Percentiles rank a stretch among this genome's conserved stretches.
Conservation (phyloP, 2,888 invertebrate species). For the Xylota sylvarum region DNA sequence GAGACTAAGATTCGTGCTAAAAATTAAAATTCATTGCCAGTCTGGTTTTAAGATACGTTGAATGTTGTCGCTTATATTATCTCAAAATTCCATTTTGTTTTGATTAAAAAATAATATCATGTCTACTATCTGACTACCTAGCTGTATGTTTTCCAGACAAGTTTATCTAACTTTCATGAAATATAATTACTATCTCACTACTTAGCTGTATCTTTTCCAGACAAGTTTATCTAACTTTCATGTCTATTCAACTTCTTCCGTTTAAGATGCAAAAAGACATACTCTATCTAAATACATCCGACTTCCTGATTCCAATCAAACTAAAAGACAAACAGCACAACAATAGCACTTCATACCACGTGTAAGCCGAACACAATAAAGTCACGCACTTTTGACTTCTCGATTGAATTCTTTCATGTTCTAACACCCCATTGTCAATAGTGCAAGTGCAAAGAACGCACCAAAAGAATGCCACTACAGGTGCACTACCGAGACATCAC, state of each 20-base stretch:
- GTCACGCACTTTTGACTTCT: constrained; percentile 53
- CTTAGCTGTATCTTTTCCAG: not conserved
- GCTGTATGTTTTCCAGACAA: not conserved
- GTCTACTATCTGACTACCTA: not conserved
- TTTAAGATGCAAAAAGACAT: not conserved
- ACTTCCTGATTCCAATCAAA: constrained; percentile 36
- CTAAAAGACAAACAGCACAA: not conserved
- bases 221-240: not conserved
- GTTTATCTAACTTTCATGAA: not conserved
- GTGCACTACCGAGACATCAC: constrained; percentile 20
- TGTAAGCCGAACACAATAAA: constrained; percentile 23
- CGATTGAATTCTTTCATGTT: constrained; percentile 64
- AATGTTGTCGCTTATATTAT: too few relatives aligned
- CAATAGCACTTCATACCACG: constrained; percentile 16
- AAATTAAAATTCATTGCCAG: too few relatives aligned
- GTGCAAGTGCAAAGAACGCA: constrained; percentile 33
- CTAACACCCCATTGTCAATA: constrained; percentile 43
- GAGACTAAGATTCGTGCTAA: too few relatives aligned
- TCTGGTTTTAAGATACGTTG: too few relatives aligned
- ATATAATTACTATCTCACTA: not conserved
- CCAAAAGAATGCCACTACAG: constrained; percentile 50
- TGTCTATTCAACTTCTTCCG: constrained; percentile 4
- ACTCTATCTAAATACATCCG: not conserved
- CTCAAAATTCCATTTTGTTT: too few relatives aligned
- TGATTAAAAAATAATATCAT: too few relatives aligned